A percentile compares a stretch with the other conserved stretches of the same genome.
phyloP scores from a whole-genome alignment of 2,113 vertebrate species.

The Thinocorus orbignyianus region DNA sequence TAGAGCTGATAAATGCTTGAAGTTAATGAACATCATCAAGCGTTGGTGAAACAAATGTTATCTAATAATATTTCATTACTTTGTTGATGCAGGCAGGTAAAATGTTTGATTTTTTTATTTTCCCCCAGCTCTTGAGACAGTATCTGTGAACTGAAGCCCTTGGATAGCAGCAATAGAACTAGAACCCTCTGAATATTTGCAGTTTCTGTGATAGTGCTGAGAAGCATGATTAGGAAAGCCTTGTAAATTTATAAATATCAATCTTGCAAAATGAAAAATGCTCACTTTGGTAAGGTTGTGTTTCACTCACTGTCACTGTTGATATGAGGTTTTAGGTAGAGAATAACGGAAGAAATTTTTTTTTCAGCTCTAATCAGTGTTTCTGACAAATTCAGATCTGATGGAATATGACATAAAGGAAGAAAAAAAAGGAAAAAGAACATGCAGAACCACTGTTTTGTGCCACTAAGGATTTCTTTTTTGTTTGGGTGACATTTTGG shows the following conservation, averaged over 20 bases:
- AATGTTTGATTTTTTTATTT: neutral
- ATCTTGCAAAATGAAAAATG: neutral
- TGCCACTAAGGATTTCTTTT: neutral
- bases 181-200: neutral
- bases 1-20: neutral
- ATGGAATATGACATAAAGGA: neutral
- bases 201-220: neutral
- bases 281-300: neutral
- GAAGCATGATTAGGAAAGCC: neutral
- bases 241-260: neutral
- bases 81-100: neutral
- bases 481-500: neutral
- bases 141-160: neutral
- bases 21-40: neutral
- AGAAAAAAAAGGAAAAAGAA: neutral
- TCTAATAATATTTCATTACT: neutral
- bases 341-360: neutral
- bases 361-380: neutral
- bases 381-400: neutral
- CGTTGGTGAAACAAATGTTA: neutral
- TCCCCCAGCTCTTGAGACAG: rapidly evolving
- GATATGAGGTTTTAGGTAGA: neutral
- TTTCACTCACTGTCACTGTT: neutral
- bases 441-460: neutral
- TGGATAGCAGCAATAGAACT: neutral